These are phyloP conservation scores for Apodemus agrarius DNA, from an alignment of 2,797 vertebrate species.

Conservation along the genomic window DNA sequence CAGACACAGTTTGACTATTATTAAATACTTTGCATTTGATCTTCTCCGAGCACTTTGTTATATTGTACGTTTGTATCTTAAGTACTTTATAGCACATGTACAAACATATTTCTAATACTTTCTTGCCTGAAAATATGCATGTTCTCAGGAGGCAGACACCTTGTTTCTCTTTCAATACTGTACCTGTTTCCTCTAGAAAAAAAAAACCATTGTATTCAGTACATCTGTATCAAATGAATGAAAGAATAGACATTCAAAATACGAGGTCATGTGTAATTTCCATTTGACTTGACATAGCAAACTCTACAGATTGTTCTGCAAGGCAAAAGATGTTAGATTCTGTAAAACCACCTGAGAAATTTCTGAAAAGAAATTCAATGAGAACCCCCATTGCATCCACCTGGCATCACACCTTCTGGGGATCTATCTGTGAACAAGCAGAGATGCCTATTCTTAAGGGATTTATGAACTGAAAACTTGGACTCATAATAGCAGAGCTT, in stretches of 20 bases:
- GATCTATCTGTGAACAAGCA: not conserved
- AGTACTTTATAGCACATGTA: not conserved
- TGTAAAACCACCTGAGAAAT: not conserved
- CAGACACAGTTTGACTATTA: not conserved
- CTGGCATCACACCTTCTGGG: not conserved
- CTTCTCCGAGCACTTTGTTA: not conserved
- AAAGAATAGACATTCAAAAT: not conserved
- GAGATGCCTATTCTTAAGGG: slow-evolving; percentile 34
- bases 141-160: not conserved
- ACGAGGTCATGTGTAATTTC: not conserved
- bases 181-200: not conserved
- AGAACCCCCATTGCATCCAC: not conserved
- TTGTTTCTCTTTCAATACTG: not conserved
- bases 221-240: not conserved
- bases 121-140: not conserved
- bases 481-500: slow-evolving; percentile 20
- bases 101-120: not conserved
- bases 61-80: not conserved
- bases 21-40: not conserved
- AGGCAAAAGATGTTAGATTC: not conserved
- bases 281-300: not conserved
- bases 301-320: not conserved
- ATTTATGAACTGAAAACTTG: slow-evolving; percentile 3
- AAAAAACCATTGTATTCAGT: not conserved
- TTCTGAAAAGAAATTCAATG: not conserved